phyloP scores from a whole-genome alignment of 2,888 invertebrate species.

The Cataglyphis rosenhaueri region DNA sequence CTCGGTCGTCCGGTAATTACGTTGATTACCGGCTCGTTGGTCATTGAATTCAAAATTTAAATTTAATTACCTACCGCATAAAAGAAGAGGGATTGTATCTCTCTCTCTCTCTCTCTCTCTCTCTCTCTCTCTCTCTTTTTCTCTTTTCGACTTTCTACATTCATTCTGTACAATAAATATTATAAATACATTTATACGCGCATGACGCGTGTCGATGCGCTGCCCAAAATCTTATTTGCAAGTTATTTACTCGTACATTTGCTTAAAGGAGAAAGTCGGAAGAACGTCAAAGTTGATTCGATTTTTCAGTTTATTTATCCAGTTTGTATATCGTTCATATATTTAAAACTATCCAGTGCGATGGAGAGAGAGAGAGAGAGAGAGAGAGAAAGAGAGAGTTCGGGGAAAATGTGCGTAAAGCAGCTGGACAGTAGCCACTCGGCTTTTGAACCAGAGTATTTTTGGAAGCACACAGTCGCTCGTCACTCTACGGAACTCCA shows the following conservation, averaged over 20 bases:
- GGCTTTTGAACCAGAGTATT: slow-evolving; percentile 64
- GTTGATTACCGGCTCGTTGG: slow-evolving; percentile 7
- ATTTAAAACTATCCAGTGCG: not conserved
- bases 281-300: not conserved
- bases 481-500: slow-evolving; percentile 65
- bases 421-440: slow-evolving; percentile 30
- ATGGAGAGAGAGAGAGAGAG: not conserved
- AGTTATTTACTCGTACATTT: not conserved
- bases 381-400: too few relatives aligned
- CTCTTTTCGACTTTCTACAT: slow-evolving; percentile 16
- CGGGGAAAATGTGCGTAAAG: slow-evolving; percentile 6
- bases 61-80: not conserved
- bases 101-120: not conserved
- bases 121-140: not conserved
- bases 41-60: slow-evolving; percentile 17
- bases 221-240: not conserved
- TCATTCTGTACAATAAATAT: not conserved
- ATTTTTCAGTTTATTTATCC: not conserved
- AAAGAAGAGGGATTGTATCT: not conserved
- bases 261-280: slow-evolving; percentile 10
- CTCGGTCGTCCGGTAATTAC: slow-evolving; percentile 14
- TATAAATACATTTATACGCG: not conserved
- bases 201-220: not conserved
- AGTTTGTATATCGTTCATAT: not conserved
- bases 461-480: slow-evolving; percentile 70